Base-by-base conservation (phyloP, 1,140 invertebrate genomes). In the Calephelis nemesis region DNA sequence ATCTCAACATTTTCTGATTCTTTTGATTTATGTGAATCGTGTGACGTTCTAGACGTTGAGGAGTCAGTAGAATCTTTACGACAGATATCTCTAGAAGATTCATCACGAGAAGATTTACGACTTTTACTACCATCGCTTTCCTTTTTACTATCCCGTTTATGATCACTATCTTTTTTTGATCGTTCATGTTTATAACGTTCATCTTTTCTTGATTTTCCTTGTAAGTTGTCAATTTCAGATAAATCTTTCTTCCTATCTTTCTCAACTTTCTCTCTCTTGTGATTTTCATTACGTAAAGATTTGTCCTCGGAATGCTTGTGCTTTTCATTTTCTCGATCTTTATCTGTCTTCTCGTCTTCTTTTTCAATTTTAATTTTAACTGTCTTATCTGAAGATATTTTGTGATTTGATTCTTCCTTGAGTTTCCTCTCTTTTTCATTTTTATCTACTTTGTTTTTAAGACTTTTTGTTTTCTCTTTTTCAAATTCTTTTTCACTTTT, bases 11-110 rank as follows among this genome's bases (percentile, higher is more conserved):
- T 75, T 62, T 93, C 92, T 45, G 74, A 74, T 67, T 92, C 91
- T 76, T 92, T 92, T 60, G 82, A 71, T 82, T 88, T 90, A 13
- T 77, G 74, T 6, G 89, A 91, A 69, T 93, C 92, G 47, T 93
- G 85, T 30, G 91, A 92, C 50, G 91, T 81, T 81, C 92, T 85
- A 54, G 92, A 92, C n/a, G 88, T 78, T 13, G 87, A 86, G n/a
- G 91, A 92, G 75, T 93, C 92, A 52, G 90, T 92, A 2, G 91
- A 92, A 83, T 93, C 92, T 80, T 93, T 93, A 7, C 92, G 79
- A 72, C 78, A 81, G 40, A 92, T 83, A 75, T 92, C 92, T 75
- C 86, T 83, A 5, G 79, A 78, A 52, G 81, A 78, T 78, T 92
- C 91, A 71, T 93, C 90, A 79, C 89, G 83, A 15, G 90, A 92